Evolutionary conservation across 2,797 vertebrate species (phyloP), one percentile per base, ranked within the genome.

Genomic region (Oreonectes daqikongensis): DNA sequence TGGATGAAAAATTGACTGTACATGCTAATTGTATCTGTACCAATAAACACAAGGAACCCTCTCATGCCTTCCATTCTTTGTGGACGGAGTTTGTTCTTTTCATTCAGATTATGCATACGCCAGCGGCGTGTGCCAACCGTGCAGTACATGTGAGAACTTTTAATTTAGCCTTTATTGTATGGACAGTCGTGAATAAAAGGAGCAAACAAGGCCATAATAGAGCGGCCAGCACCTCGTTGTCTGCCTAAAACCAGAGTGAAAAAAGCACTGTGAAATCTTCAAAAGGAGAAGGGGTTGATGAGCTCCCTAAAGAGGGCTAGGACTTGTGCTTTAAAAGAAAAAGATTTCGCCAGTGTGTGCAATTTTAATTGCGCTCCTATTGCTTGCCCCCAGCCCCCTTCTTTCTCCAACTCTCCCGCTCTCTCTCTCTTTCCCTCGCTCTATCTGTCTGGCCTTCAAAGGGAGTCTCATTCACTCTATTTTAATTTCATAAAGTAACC

Each of bases 301-400:
- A 91, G 89, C 89, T 92, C 89, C 89, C 90, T 32, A 82, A 90
- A 92, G 90, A 89, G 87, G 88, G 89, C 86, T 84, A 82, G 79
- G 81, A 88, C 87, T 89, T 85, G 87, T 88, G 85, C 88, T 92
- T 89, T 86, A 90, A 92, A 92, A 91, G 88, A 85, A 86, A 85
- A 84, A 82, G 80, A 87, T 90, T 92, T 85, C 60, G 89, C 90
- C 88, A 90, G 90, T 93, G 89, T 93, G 89, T 93, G 91, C 91
- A 91, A 90, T 94, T 93, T 92, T 94, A 93, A 93, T 94, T 93
- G 91, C 90, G 73, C 88, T 92, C 90, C 87, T 90, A 90, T 91
- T 84, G 85, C 90, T 88, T 88, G 80, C 84, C 83, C 81, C 87
- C 87, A 90, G 82, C 81, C 81, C 84, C 83, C 82, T 86, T 84